Evolutionary conservation across 1,140 invertebrate genomes (phyloP).

Genomic region (Saxidomus purpurata): DNA sequence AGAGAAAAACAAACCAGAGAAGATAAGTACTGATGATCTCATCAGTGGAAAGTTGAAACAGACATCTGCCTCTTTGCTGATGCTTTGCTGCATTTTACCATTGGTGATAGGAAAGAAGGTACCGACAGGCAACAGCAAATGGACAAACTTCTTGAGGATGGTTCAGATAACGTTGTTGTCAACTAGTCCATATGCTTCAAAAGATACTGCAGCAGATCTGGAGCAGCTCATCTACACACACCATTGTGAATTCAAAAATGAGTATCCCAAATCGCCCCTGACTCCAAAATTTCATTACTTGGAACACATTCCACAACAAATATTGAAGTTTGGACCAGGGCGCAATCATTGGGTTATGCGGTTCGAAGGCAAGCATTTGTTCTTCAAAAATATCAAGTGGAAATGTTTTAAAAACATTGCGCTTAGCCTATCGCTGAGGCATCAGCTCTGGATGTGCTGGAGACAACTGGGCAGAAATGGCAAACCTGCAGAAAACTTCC

Average conservation of each 20-base stretch:
- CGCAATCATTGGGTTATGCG: slow-evolving; percentile 45
- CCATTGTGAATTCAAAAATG: slow-evolving; percentile 25
- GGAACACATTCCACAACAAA: slow-evolving; percentile 31
- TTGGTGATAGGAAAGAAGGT: slow-evolving; percentile 10
- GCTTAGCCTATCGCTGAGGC: neutral
- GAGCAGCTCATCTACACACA: slow-evolving; percentile 30
- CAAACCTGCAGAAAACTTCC: neutral
- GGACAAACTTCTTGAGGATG: slow-evolving; percentile 22
- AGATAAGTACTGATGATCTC: slow-evolving; percentile 1
- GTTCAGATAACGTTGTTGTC: slow-evolving; percentile 17
- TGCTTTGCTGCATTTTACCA: slow-evolving; percentile 10
- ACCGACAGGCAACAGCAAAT: slow-evolving; percentile 15
- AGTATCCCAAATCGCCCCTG: slow-evolving; percentile 8
- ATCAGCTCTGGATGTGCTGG: slow-evolving; percentile 19
- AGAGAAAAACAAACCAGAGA: slow-evolving; percentile 20
- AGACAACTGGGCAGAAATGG: slow-evolving; percentile 7
- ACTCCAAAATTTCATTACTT: slow-evolving; percentile 56
- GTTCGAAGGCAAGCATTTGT: slow-evolving; percentile 42
- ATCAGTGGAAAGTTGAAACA: slow-evolving; percentile 10
- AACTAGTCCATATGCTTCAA: slow-evolving; percentile 10
- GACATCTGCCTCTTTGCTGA: slow-evolving; percentile 31
- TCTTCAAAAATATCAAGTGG: slow-evolving; percentile 19
- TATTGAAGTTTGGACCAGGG: neutral
- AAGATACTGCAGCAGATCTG: slow-evolving; percentile 18
- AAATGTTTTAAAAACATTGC: slow-evolving; percentile 26